These are phyloP conservation scores for Sarcophaga bullata DNA, from an alignment of 1,140 invertebrate genomes.

Conservation along the genomic window DNA sequence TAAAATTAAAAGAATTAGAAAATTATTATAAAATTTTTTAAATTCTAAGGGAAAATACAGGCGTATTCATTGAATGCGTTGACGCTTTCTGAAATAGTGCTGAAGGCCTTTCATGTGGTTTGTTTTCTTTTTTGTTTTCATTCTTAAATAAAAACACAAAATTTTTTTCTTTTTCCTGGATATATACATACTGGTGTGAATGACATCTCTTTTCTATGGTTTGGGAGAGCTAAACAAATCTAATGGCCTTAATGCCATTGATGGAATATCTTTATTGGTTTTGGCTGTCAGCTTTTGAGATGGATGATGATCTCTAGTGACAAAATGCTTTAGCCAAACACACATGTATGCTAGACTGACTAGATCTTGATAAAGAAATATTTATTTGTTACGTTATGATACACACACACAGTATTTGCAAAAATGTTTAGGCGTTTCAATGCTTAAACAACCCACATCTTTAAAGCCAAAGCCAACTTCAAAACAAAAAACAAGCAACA, in stretches of 20 bases:
- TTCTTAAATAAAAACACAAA: too few relatives aligned
- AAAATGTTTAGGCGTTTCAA: conserved; percentile 18
- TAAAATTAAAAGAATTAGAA: not conserved
- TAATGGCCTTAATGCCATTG: not conserved
- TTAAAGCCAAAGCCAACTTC: not conserved
- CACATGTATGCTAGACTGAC: not conserved
- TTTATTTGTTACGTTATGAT: not conserved
- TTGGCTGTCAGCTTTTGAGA: not conserved
- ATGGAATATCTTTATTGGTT: not conserved
- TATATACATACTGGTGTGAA: too few relatives aligned
- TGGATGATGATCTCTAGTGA: conserved; percentile 17
- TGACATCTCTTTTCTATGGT: too few relatives aligned
- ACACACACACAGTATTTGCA: not conserved
- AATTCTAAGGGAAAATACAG: too few relatives aligned
- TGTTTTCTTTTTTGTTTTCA: too few relatives aligned
- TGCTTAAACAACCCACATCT: not conserved
- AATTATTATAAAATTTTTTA: too few relatives aligned
- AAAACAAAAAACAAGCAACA: too few relatives aligned
- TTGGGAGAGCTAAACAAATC: too few relatives aligned
- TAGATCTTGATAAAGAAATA: not conserved
- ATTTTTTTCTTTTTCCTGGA: too few relatives aligned
- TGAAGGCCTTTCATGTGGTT: too few relatives aligned
- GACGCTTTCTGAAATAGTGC: too few relatives aligned
- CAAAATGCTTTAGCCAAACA: not conserved
- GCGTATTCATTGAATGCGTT: too few relatives aligned